Conservation (phyloP, 2,888 invertebrate species). For the Drosophila paranaensis region DNA sequence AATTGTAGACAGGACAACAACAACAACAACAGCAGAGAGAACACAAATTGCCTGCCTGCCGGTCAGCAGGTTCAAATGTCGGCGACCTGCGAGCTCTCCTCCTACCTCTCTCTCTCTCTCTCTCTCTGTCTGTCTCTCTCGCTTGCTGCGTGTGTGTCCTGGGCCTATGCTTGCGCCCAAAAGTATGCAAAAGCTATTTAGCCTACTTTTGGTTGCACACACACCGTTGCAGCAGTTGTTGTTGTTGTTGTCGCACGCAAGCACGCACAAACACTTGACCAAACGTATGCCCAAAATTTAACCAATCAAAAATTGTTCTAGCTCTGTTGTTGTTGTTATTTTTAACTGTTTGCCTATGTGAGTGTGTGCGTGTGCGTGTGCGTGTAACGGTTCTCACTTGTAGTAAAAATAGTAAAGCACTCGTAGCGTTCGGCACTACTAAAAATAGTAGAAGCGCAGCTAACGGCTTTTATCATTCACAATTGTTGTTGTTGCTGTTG, state of each 20-base stretch:
- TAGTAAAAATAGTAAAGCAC: constrained; percentile 71
- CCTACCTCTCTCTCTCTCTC: background rate
- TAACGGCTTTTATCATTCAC: constrained; percentile 49
- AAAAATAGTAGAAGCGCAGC: constrained; percentile 62
- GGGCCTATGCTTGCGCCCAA: constrained; percentile 51
- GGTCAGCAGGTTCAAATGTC: constrained; percentile 75
- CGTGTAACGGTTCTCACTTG: constrained; percentile 19
- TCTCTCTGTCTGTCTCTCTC: background rate
- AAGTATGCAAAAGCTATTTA: constrained; percentile 71
- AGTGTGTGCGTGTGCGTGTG: constrained; percentile 14
- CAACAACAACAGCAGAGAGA: constrained; percentile 2
- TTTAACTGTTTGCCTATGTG: constrained; percentile 10
- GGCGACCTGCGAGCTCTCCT: constrained; percentile 65
- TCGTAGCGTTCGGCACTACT: constrained; percentile 61
- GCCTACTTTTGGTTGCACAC: constrained; percentile 62
- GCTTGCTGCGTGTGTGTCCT: constrained; percentile 13
- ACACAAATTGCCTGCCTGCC: constrained; percentile 41
- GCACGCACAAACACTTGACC: constrained; percentile 14
- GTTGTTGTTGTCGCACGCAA: constrained; percentile 16
- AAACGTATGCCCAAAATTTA: constrained; percentile 10
- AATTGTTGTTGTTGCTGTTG: constrained; percentile 33
- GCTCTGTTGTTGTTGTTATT: constrained; percentile 15
- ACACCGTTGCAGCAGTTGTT: constrained; percentile 19
- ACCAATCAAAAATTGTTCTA: constrained; percentile 1
- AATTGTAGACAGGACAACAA: constrained; percentile 21